Percentiles rank a stretch among this genome's conserved stretches.
phyloP scores from a whole-genome alignment of 2,888 invertebrate species.

The Druceiella hillmani region DNA sequence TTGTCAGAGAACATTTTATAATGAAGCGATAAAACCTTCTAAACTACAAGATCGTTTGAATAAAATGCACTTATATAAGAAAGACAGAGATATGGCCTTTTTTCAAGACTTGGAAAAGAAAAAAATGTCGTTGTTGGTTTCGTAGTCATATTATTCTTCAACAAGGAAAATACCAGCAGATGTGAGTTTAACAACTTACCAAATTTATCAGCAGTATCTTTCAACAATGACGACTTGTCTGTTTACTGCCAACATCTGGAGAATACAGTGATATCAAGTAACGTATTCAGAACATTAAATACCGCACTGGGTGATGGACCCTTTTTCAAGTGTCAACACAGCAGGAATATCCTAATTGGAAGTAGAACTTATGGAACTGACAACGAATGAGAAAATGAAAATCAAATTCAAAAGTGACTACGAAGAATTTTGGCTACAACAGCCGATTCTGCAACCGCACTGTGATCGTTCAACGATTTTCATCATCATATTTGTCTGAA shows the following conservation, averaged over 20 bases:
- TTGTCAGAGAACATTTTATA: too few relatives aligned
- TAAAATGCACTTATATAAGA: too few relatives aligned
- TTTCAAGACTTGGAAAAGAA: too few relatives aligned
- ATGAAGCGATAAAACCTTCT: too few relatives aligned
- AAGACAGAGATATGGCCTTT: too few relatives aligned
- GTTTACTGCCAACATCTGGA: background rate
- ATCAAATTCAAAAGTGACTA: background rate
- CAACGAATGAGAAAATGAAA: background rate
- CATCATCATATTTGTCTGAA: background rate
- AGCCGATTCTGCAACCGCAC: background rate
- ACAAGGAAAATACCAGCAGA: too few relatives aligned
- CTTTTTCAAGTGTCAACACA: background rate
- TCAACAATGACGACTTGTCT: background rate
- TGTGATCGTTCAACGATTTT: background rate
- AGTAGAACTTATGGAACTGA: background rate
- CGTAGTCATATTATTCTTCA: too few relatives aligned
- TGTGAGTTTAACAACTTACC: background rate
- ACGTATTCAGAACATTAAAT: background rate
- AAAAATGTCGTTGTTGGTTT: too few relatives aligned
- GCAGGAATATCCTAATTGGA: background rate
- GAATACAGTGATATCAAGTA: background rate
- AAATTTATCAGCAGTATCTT: too few relatives aligned
- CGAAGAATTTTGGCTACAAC: background rate
- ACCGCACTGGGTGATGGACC: background rate
- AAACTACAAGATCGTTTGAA: too few relatives aligned